Base-by-base conservation (phyloP, 2,888 invertebrate species). In the Adineta ricciae region DNA sequence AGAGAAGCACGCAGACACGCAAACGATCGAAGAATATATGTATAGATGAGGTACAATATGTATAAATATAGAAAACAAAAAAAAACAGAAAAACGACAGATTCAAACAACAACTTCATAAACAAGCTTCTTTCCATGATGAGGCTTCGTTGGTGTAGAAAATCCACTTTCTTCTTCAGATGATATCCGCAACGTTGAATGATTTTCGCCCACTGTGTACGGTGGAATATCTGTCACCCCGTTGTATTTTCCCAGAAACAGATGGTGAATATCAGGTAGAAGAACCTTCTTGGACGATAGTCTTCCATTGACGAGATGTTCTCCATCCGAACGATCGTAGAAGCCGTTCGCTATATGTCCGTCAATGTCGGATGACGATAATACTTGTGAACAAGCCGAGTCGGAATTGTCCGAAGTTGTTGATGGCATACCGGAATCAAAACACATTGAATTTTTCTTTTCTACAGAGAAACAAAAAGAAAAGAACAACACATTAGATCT, bases 361-460 rank as follows among this genome's bases (percentile, higher is more conserved):
- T 78, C 78, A 41, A 78, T 38, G n/a, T 78, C 78, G 9, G 78
- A 78, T n/a, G 41, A 41, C 24, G 78, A 78, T 11, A 64, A 64
- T 64, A 27, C 64, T 64, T 78, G 78, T 78, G 78, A 78, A 78
- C 38, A 38, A n/a, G 78, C 78, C 11, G 78, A 78, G 41, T 78
- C 78, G 0, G 78, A 78, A 78, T 78, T 78, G 41, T 41, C 32
- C 41, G 78, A 41, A 64, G 64, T 64, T 64, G 64, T 64, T n/a
- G 41, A 41, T 41, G 78, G 78, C 78, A 78, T 78, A 38, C 78
- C 78, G n/a, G 78, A 78, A 41, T 78, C 78, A 41, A 78, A 78
- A 78, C 78, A 78, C 41, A 41, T 78, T 9, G 78, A 78, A 41
- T 78, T 78, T 78, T 78, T 64, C 64, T 64, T 78, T 78, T 78